Evolutionary conservation across 2,888 invertebrate genomes (phyloP).

Genomic region (Polyommatus iphigenia): DNA sequence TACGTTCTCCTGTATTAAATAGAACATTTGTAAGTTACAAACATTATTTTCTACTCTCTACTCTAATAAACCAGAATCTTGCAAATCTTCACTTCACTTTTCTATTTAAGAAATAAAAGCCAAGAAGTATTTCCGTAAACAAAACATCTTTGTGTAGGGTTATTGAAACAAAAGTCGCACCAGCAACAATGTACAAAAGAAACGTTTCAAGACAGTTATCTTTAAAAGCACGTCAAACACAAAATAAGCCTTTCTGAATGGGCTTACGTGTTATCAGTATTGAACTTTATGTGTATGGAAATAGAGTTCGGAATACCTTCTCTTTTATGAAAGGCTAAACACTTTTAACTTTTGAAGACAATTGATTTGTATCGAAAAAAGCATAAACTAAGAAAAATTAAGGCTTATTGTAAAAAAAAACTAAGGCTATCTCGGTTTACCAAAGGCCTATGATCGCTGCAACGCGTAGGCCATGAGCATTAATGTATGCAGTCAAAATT

Average conservation of each 20-base stretch:
- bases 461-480: neutral
- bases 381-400: neutral
- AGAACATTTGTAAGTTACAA: no score
- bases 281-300: constrained; percentile 44
- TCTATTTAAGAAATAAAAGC: neutral
- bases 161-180: constrained; percentile 29
- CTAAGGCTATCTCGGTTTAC: neutral
- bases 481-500: neutral
- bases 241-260: constrained; percentile 55
- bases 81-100: neutral
- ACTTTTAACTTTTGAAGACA: neutral
- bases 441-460: no score
- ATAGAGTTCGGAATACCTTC: constrained; percentile 43
- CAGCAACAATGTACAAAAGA: constrained; percentile 67
- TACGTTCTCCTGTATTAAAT: no score
- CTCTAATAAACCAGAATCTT: neutral
- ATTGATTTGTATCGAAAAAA: neutral
- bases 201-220: constrained; percentile 69
- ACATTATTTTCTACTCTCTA: neutral
- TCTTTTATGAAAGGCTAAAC: constrained; percentile 35
- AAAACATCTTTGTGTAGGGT: constrained; percentile 44
- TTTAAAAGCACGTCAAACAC: constrained; percentile 72
- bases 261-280: constrained; percentile 41
- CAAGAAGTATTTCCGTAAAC: constrained; percentile 43
- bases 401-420: neutral